Evolutionary conservation across 37 sponge, comb jelly and placozoan species (phyloP), one percentile per base, ranked within the genome.

Genomic region (Ephydatia muelleri): DNA sequence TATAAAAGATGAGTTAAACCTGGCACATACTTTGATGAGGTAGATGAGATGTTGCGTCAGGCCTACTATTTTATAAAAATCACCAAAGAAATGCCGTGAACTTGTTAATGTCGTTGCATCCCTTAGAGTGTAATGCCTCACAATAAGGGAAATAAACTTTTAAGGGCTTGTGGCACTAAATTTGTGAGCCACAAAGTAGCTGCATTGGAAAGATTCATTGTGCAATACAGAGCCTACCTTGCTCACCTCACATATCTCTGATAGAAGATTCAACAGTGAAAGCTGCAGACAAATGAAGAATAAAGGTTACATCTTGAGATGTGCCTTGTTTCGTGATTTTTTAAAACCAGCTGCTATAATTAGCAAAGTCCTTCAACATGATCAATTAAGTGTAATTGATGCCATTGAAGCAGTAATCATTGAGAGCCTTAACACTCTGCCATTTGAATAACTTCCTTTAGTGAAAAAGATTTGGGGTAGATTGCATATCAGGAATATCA

Each of bases 251-350:
- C 26, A n/a, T n/a, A n/a, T 37, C 80, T 0, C 78, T 93, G 65
- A 80, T 32, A n/a, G 87, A 93, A 35, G 87, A 89, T n/a, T 68
- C 87, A 22, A 68, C 39, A 31, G 70, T 79, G 31, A 81, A 84
- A 67, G 27, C 88, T 28, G 77, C 38, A 33, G 94, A 92, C 81
- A 89, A 72, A 38, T 8, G 8, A 43, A 43, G 47, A 43, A 43
- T 43, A 43, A 43, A 43, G 47, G 47, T 43, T 43, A 43, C 47
- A 43, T 94, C 32, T 48, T 90, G 26, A 91, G 86, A 16, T 94
- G 83, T 86, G 94, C 94, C 25, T 31, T 90, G 28, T 93, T 90
- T 38, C 85, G 84, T 76, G 88, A 90, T 76, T 26, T 93, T 32
- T 65, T 93, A 21, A 82, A 84, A 27, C 86, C 91, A 83, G 22